Base-by-base conservation (phyloP, 2,888 invertebrate species). In the Phengaris alcon region DNA sequence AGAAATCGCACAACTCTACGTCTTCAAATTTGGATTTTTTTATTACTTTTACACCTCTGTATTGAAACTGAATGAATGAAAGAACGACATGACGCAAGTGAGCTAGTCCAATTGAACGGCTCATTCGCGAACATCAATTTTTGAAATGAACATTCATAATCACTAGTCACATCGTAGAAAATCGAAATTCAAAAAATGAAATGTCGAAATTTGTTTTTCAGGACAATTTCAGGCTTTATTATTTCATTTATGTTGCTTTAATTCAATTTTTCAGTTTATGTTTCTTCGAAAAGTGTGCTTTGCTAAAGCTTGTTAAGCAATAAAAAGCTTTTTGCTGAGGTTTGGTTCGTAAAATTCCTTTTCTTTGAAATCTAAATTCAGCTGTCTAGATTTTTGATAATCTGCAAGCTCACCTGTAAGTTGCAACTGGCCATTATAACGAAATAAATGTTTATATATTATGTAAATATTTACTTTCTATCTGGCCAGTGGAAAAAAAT, bases 401-500 rank as follows among this genome's bases (percentile, higher is more conserved):
- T 10, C 52, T 59, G 35, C 35, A 35, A 35, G 35, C 4, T 35
- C 35, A 35, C 4, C 35, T 35, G 35, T 2, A 35, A 35, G 35
- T 35, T 35, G 35, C 6, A 64, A 35, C 64, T 64, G 64, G 44
- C 64, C 64, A 64, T 64, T 55, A 12, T 10, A 13, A 64, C 64
- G 64, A 64, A 64, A 64, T 44, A 64, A 10, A 10, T 35, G 6
- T 8, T 57, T 59, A 48, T 6, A 9, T 59, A 9, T 35, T 35
- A 35, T 35, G 35, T 35, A 35, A 10, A 10, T 64, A 12, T 8
- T 57, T 59, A 48, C 13, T 64, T 64, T 64, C 35, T 64, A 44
- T 44, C 64, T 64, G 64, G 64, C 64, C 64, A 64, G 64, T 35
- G 64, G 35, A 64, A 12, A 64, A 64, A 64, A 15, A 6, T 22